Base-by-base conservation (phyloP, 2,113 vertebrate species). In the Dipodomys merriami region DNA sequence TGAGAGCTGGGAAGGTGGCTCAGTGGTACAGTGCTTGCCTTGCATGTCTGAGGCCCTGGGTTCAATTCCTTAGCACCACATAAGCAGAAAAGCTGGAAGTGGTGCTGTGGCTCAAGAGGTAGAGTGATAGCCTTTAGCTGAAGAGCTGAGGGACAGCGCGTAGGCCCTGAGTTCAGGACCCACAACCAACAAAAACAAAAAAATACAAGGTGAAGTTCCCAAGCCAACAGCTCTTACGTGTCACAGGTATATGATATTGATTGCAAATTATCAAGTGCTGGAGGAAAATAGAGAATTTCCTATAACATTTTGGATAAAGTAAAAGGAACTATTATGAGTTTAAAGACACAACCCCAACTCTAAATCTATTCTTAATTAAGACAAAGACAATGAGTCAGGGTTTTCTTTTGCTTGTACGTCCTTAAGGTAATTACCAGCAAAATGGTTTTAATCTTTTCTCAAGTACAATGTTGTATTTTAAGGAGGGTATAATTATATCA, bases 311-410 rank as follows among this genome's bases (percentile, higher is more conserved):
- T 23, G 53, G 53, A 57, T 57, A 71, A 33, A 33, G 30, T 7
- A 77, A 39, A 76, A 87, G 85, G 49, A 83, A 90, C 30, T 67
- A 57, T 6, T 79, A 4, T 74, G 80, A 85, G 10, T 78, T 76
- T 85, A 91, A 85, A 65, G 12, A 7, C 53, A 57, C 3, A 57
- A 87, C 19, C 71, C 23, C 13, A 13, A 9, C 39, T 79, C 80
- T 88, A 93, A 91, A 68, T 78, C 74, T 60, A 78, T 69, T 92
- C 74, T 64, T 77, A 7, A 83, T 81, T 33, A 85, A 73, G 73
- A 87, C 15, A 82, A 65, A 2, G 89, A 94, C 8, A 57, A 73
- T 33, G 27, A 84, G 30, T 69, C n/a, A 84, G 5, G n/a, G 60
- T 86, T 62, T 86, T 18, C 5, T 13, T 80, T 71, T 67, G 5